phyloP scores from a whole-genome alignment of 2,797 vertebrate genomes.

The Saxicola maurus region DNA sequence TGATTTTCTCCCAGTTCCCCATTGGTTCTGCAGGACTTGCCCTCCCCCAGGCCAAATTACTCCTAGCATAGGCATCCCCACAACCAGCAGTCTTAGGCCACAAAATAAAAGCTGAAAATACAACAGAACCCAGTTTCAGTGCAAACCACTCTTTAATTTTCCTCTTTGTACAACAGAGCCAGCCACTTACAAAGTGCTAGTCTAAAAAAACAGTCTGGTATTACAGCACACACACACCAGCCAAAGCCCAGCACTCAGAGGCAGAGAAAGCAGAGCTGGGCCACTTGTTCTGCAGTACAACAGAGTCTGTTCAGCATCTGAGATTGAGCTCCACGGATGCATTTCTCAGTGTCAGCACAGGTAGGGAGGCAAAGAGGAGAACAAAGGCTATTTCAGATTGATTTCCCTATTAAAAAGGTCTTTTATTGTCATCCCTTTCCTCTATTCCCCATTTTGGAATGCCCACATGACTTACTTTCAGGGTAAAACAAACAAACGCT shows the following conservation, averaged over 20 bases:
- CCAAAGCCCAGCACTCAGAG: conserved; percentile 23
- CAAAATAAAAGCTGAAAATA: not conserved
- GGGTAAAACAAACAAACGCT: not conserved
- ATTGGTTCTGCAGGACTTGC: not conserved
- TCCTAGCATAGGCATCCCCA: not conserved
- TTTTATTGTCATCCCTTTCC: not conserved
- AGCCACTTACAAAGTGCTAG: conserved; percentile 56
- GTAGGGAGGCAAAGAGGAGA: not conserved
- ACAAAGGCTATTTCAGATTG: not conserved
- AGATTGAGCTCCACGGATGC: not conserved
- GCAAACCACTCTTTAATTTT: conserved; percentile 68
- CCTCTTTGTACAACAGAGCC: conserved; percentile 65
- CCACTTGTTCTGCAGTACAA: conserved; percentile 31
- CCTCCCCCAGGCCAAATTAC: not conserved
- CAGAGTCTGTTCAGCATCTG: not conserved
- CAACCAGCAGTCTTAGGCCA: not conserved
- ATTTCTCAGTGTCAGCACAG: not conserved
- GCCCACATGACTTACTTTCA: not conserved
- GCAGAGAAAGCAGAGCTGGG: conserved; percentile 28
- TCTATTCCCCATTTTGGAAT: not conserved
- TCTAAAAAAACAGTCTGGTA: conserved; percentile 40
- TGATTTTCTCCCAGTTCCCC: not conserved
- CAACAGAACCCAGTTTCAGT: conserved; percentile 32
- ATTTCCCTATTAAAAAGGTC: not conserved
- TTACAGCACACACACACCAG: conserved; percentile 57